These are phyloP conservation scores for Cyclophora albipunctata DNA, from an alignment of 2,888 invertebrate genomes.

Conservation along the genomic window DNA sequence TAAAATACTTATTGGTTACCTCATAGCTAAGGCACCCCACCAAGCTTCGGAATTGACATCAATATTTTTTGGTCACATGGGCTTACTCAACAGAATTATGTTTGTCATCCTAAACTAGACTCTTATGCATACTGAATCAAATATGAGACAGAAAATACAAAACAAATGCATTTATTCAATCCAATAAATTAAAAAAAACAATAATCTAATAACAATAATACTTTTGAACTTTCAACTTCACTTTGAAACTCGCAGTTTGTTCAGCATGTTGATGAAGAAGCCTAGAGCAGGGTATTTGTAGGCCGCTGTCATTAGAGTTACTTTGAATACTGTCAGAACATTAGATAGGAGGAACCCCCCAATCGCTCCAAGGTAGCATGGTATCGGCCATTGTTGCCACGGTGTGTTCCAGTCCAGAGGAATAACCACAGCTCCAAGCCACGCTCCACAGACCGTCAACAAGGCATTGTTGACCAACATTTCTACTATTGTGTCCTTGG, in stretches of 20 bases:
- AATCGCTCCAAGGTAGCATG: constrained; percentile 81
- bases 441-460: constrained; percentile 82
- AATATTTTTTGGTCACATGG: no score
- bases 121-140: no score
- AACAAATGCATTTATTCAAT: constrained; percentile 1
- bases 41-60: no score
- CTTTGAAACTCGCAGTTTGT: constrained; percentile 42
- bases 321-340: constrained; percentile 68
- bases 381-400: constrained; percentile 89
- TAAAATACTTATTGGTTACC: neutral
- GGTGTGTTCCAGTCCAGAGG: constrained; percentile 94
- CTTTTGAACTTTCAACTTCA: constrained; percentile 15
- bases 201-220: constrained; percentile 7
- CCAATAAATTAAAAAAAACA: constrained; percentile 4
- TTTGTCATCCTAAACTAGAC: no score
- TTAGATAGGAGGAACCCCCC: constrained; percentile 76
- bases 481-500: constrained; percentile 68
- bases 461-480: constrained; percentile 76
- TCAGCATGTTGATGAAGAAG: constrained; percentile 41
- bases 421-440: constrained; percentile 89
- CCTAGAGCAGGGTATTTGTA: constrained; percentile 51
- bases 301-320: constrained; percentile 47
- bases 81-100: no score
- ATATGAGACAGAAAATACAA: no score
- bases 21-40: no score